Conservation (phyloP, 2,113 vertebrate species). For the Crotalus viridis region DNA sequence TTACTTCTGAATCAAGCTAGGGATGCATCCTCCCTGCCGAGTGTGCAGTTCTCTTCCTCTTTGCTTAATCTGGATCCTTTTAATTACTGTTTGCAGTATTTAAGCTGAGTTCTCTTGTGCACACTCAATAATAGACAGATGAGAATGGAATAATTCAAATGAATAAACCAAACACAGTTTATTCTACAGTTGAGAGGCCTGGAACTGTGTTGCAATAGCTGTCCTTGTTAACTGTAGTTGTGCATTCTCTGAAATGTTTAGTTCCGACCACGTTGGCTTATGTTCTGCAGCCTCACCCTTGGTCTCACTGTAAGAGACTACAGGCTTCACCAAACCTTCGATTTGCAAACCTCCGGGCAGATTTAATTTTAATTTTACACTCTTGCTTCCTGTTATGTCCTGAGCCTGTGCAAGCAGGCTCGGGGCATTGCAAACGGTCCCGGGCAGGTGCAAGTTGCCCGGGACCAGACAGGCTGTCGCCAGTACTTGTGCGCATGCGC, state of each 20-base stretch:
- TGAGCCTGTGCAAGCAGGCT: no score
- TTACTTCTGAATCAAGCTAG: no score
- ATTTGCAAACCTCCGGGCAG: neutral
- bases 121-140: no score
- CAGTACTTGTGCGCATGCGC: no score
- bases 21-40: no score
- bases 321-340: neutral
- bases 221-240: neutral
- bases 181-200: neutral
- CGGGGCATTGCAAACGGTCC: no score
- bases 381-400: neutral
- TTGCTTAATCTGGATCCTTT: no score
- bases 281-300: neutral
- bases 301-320: neutral
- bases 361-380: neutral
- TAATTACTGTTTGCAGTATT: no score
- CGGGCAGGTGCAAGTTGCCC: neutral
- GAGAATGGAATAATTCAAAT: no score
- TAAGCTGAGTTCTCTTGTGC: no score
- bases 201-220: neutral
- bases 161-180: neutral
- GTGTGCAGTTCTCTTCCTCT: no score
- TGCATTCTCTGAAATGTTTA: neutral
- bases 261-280: neutral
- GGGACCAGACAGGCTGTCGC: no score